These are phyloP conservation scores for Argya squamiceps DNA, from an alignment of 2,797 vertebrate genomes.

Conservation along the genomic window DNA sequence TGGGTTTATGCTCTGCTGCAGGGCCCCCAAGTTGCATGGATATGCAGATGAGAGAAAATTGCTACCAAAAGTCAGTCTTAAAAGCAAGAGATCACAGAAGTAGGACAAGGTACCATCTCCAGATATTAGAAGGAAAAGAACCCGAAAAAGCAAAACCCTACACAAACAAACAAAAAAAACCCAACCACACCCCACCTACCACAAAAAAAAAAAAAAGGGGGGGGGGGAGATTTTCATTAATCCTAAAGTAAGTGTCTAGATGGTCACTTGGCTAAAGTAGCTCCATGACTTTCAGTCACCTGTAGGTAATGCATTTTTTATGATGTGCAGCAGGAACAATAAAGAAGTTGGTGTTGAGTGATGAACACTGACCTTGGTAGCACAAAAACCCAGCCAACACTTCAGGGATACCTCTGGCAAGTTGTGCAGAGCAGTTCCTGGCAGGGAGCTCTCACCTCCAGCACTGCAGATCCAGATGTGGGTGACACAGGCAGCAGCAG, in stretches of 20 bases:
- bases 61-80: slow-evolving; percentile 4
- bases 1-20: background rate
- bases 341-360: background rate
- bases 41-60: slow-evolving; percentile 24
- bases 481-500: background rate
- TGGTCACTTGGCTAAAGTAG: background rate
- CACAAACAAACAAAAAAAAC: background rate
- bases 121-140: background rate
- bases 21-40: background rate
- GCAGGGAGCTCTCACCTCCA: background rate
- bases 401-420: background rate
- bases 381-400: background rate
- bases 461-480: background rate
- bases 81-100: background rate
- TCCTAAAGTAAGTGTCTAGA: background rate
- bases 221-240: background rate
- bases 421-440: background rate
- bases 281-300: background rate
- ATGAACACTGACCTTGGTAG: background rate
- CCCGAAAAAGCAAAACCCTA: no score
- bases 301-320: background rate
- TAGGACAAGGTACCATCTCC: background rate
- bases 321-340: background rate
- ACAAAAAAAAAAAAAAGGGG: no score
- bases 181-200: no score